These are phyloP conservation scores for Rhinolophus sinicus DNA, from an alignment of 2,113 vertebrate genomes.

Conservation along the genomic window DNA sequence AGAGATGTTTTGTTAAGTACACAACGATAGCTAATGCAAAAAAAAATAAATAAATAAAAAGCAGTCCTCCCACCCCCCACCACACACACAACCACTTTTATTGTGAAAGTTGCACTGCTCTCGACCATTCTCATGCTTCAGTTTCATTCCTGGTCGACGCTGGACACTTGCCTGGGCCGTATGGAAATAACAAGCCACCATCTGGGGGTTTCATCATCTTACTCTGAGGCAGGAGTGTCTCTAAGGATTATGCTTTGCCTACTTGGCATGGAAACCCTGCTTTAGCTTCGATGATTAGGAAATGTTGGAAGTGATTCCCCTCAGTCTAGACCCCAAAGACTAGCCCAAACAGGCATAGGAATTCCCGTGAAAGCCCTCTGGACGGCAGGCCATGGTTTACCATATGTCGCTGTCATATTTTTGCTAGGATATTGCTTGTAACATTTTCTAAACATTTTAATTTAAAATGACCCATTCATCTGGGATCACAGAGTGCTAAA, in stretches of 20 bases:
- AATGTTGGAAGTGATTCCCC: conserved; percentile 62
- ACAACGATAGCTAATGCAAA: background rate
- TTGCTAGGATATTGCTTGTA: conserved; percentile 41
- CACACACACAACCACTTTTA: background rate
- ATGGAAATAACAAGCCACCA: conserved; percentile 83
- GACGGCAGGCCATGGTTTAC: background rate
- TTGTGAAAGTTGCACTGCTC: background rate
- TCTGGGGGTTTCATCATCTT: conserved; percentile 81
- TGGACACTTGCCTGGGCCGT: conserved; percentile 19
- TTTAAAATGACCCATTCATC: conserved; percentile 1
- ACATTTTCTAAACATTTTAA: background rate
- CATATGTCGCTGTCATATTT: background rate
- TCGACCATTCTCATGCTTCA: conserved; percentile 3
- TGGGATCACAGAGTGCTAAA: background rate
- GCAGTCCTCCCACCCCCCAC: background rate
- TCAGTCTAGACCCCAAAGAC: background rate
- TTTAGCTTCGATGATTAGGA: conserved; percentile 76
- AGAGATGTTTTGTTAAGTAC: conserved; percentile 28
- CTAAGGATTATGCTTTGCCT: conserved; percentile 59
- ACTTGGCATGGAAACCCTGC: conserved; percentile 71
- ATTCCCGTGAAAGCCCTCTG: background rate
- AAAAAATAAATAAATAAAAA: background rate
- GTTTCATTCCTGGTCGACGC: conserved; percentile 47
- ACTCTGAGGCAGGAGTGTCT: background rate
- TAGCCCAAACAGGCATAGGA: background rate